Evolutionary conservation across 2,113 vertebrate species (phyloP).

Genomic region (Poeciliopsis occidentalis): DNA sequence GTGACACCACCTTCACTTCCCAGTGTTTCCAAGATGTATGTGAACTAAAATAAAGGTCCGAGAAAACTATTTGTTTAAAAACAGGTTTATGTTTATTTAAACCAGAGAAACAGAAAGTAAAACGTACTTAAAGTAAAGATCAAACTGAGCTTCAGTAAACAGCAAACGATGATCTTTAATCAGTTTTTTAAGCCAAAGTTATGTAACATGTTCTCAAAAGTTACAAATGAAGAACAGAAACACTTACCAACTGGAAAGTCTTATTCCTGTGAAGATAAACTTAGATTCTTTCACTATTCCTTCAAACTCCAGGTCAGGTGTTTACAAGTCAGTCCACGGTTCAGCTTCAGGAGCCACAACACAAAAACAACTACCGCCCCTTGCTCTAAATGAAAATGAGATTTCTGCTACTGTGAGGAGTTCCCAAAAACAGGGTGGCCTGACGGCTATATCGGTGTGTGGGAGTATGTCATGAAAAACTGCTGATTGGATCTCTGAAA

Average conservation of each 20-base stretch:
- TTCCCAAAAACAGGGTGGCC: conserved; percentile 40
- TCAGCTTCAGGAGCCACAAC: neutral
- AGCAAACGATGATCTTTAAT: neutral
- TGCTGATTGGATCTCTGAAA: conserved; percentile 25
- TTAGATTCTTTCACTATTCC: conserved; percentile 1
- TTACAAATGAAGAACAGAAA: neutral
- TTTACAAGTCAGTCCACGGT: neutral
- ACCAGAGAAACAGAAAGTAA: neutral
- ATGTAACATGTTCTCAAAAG: neutral
- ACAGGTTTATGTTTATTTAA: neutral
- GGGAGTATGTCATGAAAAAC: conserved; percentile 31
- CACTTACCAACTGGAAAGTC: conserved; percentile 49
- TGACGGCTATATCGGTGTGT: conserved; percentile 37
- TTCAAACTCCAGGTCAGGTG: conserved; percentile 1
- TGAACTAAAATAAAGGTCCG: neutral
- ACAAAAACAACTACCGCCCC: neutral
- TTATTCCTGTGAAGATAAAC: conserved; percentile 5
- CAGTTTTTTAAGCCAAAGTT: neutral
- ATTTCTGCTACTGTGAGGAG: neutral
- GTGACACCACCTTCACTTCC: conserved; percentile 22
- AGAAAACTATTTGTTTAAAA: neutral
- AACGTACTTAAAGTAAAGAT: neutral
- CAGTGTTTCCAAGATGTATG: neutral
- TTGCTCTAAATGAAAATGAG: neutral
- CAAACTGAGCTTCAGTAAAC: neutral